Base-by-base conservation (phyloP, 1,140 invertebrate genomes). In the Planococcus citri region DNA sequence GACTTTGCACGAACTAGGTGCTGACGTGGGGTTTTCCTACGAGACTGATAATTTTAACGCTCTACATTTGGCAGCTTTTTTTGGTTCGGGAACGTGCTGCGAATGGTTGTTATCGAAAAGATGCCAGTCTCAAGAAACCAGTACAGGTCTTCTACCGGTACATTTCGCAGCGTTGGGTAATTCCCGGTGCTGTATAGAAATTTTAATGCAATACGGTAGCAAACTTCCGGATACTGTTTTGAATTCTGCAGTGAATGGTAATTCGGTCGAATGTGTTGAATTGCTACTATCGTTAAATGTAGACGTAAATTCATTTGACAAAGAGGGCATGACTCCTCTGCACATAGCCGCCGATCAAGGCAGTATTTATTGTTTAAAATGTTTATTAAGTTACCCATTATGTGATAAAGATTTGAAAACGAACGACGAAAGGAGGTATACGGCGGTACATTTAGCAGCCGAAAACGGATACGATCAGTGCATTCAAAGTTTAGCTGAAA, bases 131-230 rank as follows among this genome's bases (percentile, higher is more conserved):
- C 21, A 25, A 24, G 6, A 24, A 10, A 24, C 60, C 41, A 73
- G 72, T 29, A 73, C 73, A 38, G 79, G 83, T 20, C 87, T 87
- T 74, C 86, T 86, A 0, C 87, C 89, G 0, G 81, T 91, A 70
- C 89, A 92, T 77, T 90, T 87, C 74, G 88, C 89, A 2, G 88
- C 89, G 27, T 89, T 90, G 75, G 88, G 88, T 0, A 86, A 87
- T 29, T 79, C 83, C 3, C 86, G 88, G 74, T 86, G 87, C 12
- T 84, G 86, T 67, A 84, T 85, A 76, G 80, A 88, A 71, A 81
- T 91, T 27, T 79, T 90, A 67, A 84, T 84, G 21, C 82, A 83
- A 69, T 25, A 68, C 25, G 69, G 69, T 8, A 83, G 87, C 24
- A 73, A 82, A 84, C 68, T 72, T 0, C 86, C 88, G 73, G 88